Evolutionary conservation across 1,140 invertebrate genomes (phyloP), one percentile per base, ranked within the genome.

Genomic region (Drosophila malerkotliana): DNA sequence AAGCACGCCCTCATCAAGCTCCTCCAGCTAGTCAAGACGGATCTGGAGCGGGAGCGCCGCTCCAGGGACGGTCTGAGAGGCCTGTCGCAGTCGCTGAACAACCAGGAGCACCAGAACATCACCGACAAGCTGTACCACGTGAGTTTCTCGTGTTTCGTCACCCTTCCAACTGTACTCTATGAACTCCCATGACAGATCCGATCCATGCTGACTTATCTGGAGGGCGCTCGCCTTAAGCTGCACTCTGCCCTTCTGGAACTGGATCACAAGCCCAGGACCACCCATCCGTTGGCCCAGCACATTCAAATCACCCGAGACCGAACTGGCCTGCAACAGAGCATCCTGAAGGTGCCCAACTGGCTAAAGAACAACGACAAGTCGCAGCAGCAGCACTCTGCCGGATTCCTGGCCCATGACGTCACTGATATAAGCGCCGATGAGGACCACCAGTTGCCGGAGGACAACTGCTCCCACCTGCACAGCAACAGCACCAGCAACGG

Each of bases 61-160:
- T 97, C 97, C 0, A 95, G 96, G 67, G 95, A 96, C 69, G 97
- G 97, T 0, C 93, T 99, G 5, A 97, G 98, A 88, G 98, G 97
- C 63, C 92, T 99, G 3, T 96, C 97, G 1, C 95, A 96, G 89
- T 97, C 98, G n/a, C 96, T 99, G 58, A 97, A 96, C 18, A 95
- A 95, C 32, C 96, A 97, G 80, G 98, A 98, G 85, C 96, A 98
- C 75, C 97, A 98, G 84, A 98, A 98, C 80, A 96, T 98, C 8
- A 95, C 95, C 47, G 97, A 98, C 72, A 98, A 98, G 93, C 92
- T 98, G 1, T 96, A 97, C 87, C 97, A 98, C 92, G 97, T 98
- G 48, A 73, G 90, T 47, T 2, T 7, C 26, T 28, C 0, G 26
- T 5, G 5, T 5, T 28, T 28, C 5, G 5, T 28, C 5, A 28